Evolutionary conservation across 1,140 invertebrate genomes (phyloP), one percentile per base, ranked within the genome.

Genomic region (Macrosteles quadrilineatus): DNA sequence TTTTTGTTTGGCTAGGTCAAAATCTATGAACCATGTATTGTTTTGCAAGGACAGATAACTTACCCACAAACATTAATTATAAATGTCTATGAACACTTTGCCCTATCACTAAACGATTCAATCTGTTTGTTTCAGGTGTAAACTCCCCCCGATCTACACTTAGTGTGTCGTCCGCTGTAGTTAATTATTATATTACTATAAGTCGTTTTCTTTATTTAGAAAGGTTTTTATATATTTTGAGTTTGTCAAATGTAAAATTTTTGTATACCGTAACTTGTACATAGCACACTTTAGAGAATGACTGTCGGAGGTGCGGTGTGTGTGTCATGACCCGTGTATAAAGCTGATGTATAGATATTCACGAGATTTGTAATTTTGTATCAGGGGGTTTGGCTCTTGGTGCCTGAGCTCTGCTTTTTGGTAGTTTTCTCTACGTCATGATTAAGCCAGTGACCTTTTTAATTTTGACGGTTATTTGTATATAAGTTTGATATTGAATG

Each of bases 361-460:
- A 59, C 4, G 21, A 59, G 25, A 59, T 59, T 59, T 59, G 55
- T 59, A 59, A 59, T 59, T 59, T 59, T 59, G 55, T 59, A 59
- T 23, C 9, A 23, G 55, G 55, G 55, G 27, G 27, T 59, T 59
- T 29, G 12, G 55, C 12, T 30, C 12, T 59, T 59, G 55, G 25
- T 29, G 55, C 25, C 55, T 59, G 12, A 27, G 55, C 55, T 59
- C 27, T 59, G 55, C 55, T 59, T 25, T 27, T 29, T 59, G 32
- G 32, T 14, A 36, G 32, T 59, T 59, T 29, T 59, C 21, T 29
- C 21, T 11, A 59, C n/a, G 12, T 29, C 32, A 36, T 36, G 32
- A 36, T 14, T 36, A 6, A 6, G 32, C 21, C 25, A 25, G 12
- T 27, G 25, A 29, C 25, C 21, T 59, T 30, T 4, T 19, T 40